Evolutionary conservation across 2,888 invertebrate species (phyloP), one percentile per base, ranked within the genome.

Genomic region (Frankliniella fusca): DNA sequence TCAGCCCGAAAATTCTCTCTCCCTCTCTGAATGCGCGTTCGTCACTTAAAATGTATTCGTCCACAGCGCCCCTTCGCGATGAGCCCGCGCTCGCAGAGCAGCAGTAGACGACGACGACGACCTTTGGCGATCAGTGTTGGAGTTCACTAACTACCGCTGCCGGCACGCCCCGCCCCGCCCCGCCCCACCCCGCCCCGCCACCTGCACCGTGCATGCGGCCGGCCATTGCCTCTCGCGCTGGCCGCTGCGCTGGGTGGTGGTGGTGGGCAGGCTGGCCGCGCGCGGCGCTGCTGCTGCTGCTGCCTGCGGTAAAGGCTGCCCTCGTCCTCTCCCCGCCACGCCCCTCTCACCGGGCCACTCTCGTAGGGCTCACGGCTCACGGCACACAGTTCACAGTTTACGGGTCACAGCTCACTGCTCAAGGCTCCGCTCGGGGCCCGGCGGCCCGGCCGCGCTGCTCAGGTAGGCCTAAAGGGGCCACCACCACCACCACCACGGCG

Each of bases 391-490:
- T 76, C 70, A 76, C 70, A 76, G 70, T 76, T 76, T 76, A 76
- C 70, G 70, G 70, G 70, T 76, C 70, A 76, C 70, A 76, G 70
- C 70, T 76, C 70, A 76, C 70, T 76, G 70, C 70, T 76, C 70
- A 76, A 76, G 70, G 70, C 70, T 76, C 70, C 20, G 61, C 54
- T 50, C 50, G 50, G 23, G 70, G 70, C 70, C n/a, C 23, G 20
- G 65, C 65, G n/a, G 65, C 65, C 65, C 50, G 9, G 65, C n/a
- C n/a, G 70, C 23, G 70, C 70, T 70, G 70, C 70, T 23, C 70
- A 27, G 27, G 27, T 23, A 76, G 70, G 70, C 70, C 70, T 27
- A 27, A 23, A 7, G 70, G 38, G 23, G 70, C 70, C 11, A 23
- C 70, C n/a, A n/a, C n/a, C n/a, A n/a, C n/a, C n/a, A n/a, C n/a